Conservation (phyloP, 2,888 invertebrate species). For the Nysson spinosus region DNA sequence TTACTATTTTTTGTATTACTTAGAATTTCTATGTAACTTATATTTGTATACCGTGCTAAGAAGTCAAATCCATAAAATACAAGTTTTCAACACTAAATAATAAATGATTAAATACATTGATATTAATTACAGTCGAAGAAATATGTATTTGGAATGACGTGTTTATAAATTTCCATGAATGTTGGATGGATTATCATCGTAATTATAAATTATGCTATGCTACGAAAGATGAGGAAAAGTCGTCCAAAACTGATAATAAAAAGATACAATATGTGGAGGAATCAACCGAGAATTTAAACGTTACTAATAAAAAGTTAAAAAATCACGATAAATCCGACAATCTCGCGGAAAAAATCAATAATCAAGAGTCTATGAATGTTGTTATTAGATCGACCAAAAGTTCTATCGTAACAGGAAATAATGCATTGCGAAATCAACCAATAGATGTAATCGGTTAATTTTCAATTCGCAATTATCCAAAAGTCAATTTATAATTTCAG, state of each 20-base stretch:
- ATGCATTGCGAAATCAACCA: background rate
- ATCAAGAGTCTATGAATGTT: background rate
- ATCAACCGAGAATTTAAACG: background rate
- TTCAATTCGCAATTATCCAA: background rate
- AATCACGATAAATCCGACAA: background rate
- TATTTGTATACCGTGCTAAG: too few relatives aligned
- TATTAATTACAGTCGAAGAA: conserved; percentile 60
- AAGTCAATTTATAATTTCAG: background rate
- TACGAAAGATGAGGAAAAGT: too few relatives aligned
- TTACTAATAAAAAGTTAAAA: conserved; percentile 2
- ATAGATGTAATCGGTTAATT: conserved; percentile 33
- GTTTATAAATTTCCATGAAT: conserved; percentile 54
- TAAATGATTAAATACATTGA: background rate
- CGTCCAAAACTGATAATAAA: background rate
- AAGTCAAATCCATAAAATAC: too few relatives aligned
- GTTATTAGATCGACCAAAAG: conserved; percentile 9
- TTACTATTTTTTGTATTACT: background rate
- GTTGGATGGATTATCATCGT: conserved; percentile 60
- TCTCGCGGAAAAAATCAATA: background rate
- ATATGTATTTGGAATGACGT: conserved; percentile 65
- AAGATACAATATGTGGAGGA: background rate
- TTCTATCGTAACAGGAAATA: background rate
- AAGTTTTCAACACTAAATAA: too few relatives aligned
- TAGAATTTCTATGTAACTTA: background rate
- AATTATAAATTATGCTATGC: too few relatives aligned